Percentiles rank a stretch among this genome's conserved stretches.
Conservation (phyloP, 2,888 invertebrate species). For the Ctena decussata region DNA sequence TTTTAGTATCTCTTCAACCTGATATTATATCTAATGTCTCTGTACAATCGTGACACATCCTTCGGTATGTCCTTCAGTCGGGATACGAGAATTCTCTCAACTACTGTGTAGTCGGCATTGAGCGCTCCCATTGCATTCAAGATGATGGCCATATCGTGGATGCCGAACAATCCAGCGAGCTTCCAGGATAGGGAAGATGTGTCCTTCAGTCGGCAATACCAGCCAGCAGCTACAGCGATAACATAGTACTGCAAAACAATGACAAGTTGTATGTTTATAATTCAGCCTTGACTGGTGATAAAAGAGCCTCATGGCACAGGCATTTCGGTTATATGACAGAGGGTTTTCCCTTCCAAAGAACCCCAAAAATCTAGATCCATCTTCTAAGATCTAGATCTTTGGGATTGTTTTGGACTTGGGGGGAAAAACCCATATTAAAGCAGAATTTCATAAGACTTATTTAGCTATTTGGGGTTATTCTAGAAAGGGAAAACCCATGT, state of each 20-base stretch:
- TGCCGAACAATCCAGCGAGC: not conserved
- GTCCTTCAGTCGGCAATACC: not conserved
- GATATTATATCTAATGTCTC: not conserved
- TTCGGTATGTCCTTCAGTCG: conserved; percentile 17
- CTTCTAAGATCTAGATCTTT: too few relatives aligned
- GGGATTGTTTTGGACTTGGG: too few relatives aligned
- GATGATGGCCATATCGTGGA: conserved; percentile 15
- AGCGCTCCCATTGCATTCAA: conserved; percentile 46
- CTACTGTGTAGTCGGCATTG: conserved; percentile 32
- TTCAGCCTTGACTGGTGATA: not conserved
- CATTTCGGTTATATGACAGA: too few relatives aligned
- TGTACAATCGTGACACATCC: not conserved
- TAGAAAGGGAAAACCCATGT: too few relatives aligned
- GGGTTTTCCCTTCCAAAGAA: too few relatives aligned
- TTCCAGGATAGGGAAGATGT: conserved; percentile 32
- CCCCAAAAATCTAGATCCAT: too few relatives aligned
- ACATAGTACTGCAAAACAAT: conserved; percentile 34
- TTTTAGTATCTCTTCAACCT: conserved; percentile 37
- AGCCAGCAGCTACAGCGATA: not conserved
- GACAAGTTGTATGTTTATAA: not conserved
- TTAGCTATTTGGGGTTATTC: too few relatives aligned
- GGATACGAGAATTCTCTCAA: conserved; percentile 25
- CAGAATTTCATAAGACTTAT: too few relatives aligned
- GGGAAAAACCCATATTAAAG: too few relatives aligned
- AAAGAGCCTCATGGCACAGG: too few relatives aligned